Evolutionary conservation across 1,140 invertebrate species (phyloP), one percentile per base, ranked within the genome.

Genomic region (Lucilia sericata): DNA sequence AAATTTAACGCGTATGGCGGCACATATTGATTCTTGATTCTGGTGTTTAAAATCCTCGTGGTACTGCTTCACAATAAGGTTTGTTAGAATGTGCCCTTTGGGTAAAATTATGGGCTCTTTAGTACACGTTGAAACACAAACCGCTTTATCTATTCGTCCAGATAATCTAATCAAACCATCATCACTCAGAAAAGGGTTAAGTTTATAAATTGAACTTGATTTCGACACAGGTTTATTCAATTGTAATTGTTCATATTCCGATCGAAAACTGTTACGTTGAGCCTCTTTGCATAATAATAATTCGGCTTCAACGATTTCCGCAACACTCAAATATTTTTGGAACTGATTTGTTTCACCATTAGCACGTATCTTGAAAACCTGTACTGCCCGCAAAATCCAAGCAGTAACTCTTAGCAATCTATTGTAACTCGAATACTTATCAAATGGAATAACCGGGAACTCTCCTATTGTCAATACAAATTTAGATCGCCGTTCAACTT

Each of bases 21-120:
- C 74, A 17, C 30, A 75, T 2, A 75, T 34, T 19, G 74, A 75
- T 75, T 75, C 74, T 75, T 75, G 25, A 75, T 34, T 75, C 25
- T 75, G 74, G 14, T 75, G 74, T 5, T 34, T 25, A 17, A 75
- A 75, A 34, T 75, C 74, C 25, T 75, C 74, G 74, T 75, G 74
- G 25, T 75, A 34, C 74, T 75, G 74, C 70, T 74, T 74, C 3
- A 25, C 70, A n/a, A 74, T 74, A 5, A 74, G 25, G 13, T 74
- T 74, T 19, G 74, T 75, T 8, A 75, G 25, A 5, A 34, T 14
- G 30, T 75, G 25, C 3, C 30, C 17, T 75, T 75, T 75, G 13
- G 74, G 74, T 25, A 75, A 14, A 14, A 75, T 75, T 34, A 75
- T 75, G 10, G 30, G 9, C 10, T 34, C 14, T 34, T 10, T 75